These are phyloP conservation scores for Vipera latastei DNA, from an alignment of 2,797 vertebrate species.

Conservation along the genomic window DNA sequence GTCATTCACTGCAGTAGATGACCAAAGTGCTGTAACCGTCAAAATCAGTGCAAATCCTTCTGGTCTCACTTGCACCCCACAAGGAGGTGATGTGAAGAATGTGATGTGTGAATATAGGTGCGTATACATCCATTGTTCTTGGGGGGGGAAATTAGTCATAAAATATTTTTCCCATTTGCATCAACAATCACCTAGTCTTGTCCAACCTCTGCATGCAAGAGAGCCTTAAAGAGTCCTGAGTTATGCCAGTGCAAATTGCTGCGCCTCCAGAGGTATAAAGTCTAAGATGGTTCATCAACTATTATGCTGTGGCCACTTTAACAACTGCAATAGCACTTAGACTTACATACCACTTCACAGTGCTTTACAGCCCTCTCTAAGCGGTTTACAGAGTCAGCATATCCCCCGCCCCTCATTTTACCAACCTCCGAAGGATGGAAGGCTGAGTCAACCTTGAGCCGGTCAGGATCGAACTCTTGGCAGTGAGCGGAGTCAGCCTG, in stretches of 20 bases:
- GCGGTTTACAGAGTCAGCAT: no score
- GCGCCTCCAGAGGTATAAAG: not conserved
- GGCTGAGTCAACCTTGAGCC: no score
- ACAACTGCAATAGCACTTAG: no score
- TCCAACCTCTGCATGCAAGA: not conserved
- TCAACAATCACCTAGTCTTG: not conserved
- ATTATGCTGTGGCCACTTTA: not conserved
- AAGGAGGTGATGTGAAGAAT: not conserved
- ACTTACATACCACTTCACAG: no score
- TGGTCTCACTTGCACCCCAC: not conserved
- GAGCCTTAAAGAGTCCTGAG: not conserved
- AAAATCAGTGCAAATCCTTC: not conserved
- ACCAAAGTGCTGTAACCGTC: not conserved
- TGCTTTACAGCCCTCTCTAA: no score
- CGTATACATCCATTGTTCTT: not conserved
- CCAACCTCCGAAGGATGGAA: no score
- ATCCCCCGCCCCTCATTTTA: no score
- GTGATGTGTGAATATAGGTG: not conserved
- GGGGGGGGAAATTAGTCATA: not conserved
- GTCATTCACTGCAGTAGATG: not conserved
- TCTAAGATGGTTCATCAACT: not conserved
- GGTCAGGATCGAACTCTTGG: no score
- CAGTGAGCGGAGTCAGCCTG: no score
- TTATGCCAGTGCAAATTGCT: not conserved
- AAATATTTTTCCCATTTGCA: not conserved